Evolutionary conservation across 1,140 invertebrate genomes (phyloP).

Genomic region (Streblospio benedicti): DNA sequence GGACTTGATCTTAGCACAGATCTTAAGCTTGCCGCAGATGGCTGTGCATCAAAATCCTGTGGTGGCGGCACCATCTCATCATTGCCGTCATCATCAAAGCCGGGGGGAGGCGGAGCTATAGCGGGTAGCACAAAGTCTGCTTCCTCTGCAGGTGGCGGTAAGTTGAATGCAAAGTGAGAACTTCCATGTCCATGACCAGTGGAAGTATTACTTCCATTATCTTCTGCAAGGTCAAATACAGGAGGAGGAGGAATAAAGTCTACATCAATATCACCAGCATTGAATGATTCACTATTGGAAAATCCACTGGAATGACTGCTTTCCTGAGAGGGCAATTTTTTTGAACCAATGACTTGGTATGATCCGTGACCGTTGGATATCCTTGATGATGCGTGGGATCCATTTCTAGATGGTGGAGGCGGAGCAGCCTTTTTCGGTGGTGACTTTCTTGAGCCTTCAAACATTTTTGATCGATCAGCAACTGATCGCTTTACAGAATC

Average conservation of each 20-base stretch:
- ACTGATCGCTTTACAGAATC: background rate
- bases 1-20: background rate
- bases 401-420: background rate
- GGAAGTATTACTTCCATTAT: background rate
- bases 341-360: background rate
- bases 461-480: background rate
- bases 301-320: conserved; percentile 11
- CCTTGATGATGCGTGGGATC: background rate
- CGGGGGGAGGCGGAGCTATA: conserved; percentile 10
- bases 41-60: background rate
- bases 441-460: conserved; percentile 5
- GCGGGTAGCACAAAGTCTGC: too few species aligned
- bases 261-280: background rate
- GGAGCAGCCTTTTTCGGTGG: background rate
- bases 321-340: background rate
- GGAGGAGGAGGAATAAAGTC: conserved; percentile 13
- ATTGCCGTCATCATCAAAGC: conserved; percentile 5
- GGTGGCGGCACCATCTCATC: too few species aligned
- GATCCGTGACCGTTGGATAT: background rate
- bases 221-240: background rate
- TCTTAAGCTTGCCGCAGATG: background rate
- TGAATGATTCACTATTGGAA: background rate
- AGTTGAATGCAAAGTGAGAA: background rate
- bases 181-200: background rate
- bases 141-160: too few species aligned